phyloP scores from a whole-genome alignment of 1,140 invertebrate species.

The Sipha flava region DNA sequence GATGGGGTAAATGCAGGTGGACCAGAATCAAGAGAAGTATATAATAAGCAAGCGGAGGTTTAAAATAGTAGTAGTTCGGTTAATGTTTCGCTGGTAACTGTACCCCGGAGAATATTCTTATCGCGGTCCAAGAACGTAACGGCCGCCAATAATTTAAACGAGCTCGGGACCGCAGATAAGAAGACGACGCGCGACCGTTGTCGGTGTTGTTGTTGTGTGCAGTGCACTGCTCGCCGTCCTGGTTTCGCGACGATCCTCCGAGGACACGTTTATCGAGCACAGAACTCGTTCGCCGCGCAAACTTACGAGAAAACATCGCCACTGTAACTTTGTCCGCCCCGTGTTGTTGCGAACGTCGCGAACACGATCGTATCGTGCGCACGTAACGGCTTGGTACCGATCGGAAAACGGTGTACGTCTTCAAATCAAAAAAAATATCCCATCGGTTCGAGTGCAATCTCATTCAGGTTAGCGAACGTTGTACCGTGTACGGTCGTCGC shows the following conservation, averaged over 20 bases:
- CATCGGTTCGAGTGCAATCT: too few relatives aligned
- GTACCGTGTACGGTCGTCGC: not conserved
- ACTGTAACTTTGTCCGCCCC: too few relatives aligned
- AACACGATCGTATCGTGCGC: too few relatives aligned
- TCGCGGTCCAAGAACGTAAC: constrained; percentile 9
- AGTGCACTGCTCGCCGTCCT: not conserved
- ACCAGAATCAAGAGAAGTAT: not conserved
- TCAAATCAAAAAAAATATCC: too few relatives aligned
- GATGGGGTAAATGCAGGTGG: not conserved
- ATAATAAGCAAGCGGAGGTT: not conserved
- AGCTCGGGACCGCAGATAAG: constrained; percentile 2
- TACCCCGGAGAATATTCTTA: constrained; percentile 29
- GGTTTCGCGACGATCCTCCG: not conserved
- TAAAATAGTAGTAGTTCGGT: not conserved
- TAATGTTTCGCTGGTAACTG: constrained; percentile 24
- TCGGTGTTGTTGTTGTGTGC: not conserved
- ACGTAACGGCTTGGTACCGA: too few relatives aligned
- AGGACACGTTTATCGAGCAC: constrained; percentile 12
- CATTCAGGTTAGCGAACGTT: too few relatives aligned
- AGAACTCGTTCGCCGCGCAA: not conserved
- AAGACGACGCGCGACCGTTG: not conserved
- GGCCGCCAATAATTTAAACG: constrained; percentile 28
- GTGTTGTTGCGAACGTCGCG: too few relatives aligned
- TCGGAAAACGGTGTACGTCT: too few relatives aligned
- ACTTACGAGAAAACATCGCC: not conserved